Conservation (phyloP, 1,140 invertebrate genomes). For the Philopotamus ludificatus region DNA sequence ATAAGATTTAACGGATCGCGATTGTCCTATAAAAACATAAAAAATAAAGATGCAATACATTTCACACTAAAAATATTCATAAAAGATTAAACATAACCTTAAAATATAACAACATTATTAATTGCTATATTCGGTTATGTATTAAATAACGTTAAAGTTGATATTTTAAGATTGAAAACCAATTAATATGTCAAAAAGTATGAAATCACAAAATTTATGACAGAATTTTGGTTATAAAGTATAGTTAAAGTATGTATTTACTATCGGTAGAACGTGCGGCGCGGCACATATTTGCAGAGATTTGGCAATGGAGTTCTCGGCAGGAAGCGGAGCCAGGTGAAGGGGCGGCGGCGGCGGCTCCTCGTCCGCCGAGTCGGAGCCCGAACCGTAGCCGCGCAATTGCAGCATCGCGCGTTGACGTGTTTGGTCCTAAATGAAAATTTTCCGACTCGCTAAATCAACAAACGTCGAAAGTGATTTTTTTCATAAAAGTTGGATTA, state of each 20-base stretch:
- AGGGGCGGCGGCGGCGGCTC: slow-evolving; percentile 5
- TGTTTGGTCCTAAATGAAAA: neutral
- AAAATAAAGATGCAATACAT: neutral
- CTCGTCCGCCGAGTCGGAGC: slow-evolving; percentile 26
- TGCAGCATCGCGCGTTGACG: slow-evolving; percentile 1
- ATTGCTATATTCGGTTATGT: neutral
- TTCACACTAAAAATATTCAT: neutral
- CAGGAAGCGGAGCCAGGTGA: slow-evolving; percentile 42
- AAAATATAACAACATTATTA: neutral
- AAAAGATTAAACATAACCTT: neutral
- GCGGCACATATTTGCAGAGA: slow-evolving; percentile 73
- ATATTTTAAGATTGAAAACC: neutral
- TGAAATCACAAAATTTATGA: slow-evolving; percentile 5
- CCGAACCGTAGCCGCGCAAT: slow-evolving; percentile 12
- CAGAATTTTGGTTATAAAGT: slow-evolving; percentile 24
- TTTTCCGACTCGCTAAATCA: too few species aligned
- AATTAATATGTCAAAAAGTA: neutral
- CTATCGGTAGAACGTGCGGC: slow-evolving; percentile 69
- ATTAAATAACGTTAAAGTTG: neutral
- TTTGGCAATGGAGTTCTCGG: slow-evolving; percentile 52
- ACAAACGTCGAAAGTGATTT: too few species aligned
- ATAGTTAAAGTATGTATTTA: neutral
- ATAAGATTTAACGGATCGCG: slow-evolving; percentile 62
- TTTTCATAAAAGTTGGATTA: too few species aligned
- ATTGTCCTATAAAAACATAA: slow-evolving; percentile 51